Base-by-base conservation (phyloP, 2,797 vertebrate genomes). In the Heteromormyrus szaboi region DNA sequence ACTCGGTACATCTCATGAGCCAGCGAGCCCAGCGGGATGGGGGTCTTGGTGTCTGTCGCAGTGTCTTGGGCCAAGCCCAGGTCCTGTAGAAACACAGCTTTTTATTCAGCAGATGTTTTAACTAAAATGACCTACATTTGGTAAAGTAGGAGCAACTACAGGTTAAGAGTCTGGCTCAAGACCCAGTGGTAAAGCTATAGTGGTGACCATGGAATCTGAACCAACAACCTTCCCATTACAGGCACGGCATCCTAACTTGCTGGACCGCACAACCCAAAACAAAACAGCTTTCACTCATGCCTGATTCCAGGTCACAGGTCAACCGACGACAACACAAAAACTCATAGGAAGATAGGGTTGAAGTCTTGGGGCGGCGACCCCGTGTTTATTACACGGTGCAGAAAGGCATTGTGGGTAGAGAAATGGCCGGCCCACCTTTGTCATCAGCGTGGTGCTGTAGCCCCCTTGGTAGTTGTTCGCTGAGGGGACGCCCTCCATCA, bases 391-490 rank as follows among this genome's bases (percentile, higher is more conserved):
- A 37, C 62, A 14, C 65, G 6, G 5, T 72, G 65, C 29, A 37
- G 72, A 44, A 79, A 79, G 37, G 72, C 72, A 44, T 44, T 14
- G 25, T 68, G 25, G 72, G 72, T 19, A 79, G 72, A 79, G 72
- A 8, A 44, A 44, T n/a, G 17, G 72, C 37, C 37, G 54, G 14
- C 41, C 1, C 96, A 98, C 97, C 96, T 99, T 99, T 65, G 98
- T 97, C 98, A 99, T 99, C 51, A 99, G 96, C 0, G 96, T 96
- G 88, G 98, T 95, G 92, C 96, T 96, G 91, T 98, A 99, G 93
- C 98, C 98, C n/a, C 98, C 98, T 91, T 98, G 97, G 85, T 99
- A 99, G 96, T 96, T 97, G 95, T 99, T 99, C 89, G 95, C 96
- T 11, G 98, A 98, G 0, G 97, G 98, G 9, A 99, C 97, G 41